Evolutionary conservation across 2,888 invertebrate species (phyloP).

Genomic region (Meiosimyza platycephala): DNA sequence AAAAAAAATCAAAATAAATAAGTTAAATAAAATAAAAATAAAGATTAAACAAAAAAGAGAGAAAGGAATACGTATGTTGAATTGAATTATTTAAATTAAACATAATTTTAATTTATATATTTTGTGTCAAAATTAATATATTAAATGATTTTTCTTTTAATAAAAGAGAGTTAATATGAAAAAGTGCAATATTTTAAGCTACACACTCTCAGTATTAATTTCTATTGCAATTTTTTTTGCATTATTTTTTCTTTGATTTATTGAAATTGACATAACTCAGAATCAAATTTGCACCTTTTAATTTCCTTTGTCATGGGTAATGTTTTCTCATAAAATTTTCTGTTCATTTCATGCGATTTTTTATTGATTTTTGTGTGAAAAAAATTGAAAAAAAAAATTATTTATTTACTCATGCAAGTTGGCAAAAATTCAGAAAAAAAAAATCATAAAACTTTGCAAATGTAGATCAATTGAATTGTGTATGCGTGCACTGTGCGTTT

Average conservation of each 20-base stretch:
- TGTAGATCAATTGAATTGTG: slow-evolving; percentile 11
- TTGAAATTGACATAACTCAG: slow-evolving; percentile 24
- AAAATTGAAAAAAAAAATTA: neutral
- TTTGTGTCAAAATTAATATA: neutral
- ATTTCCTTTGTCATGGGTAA: neutral
- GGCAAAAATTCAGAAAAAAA: too few relatives aligned
- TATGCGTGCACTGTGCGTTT: neutral
- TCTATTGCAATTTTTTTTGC: neutral
- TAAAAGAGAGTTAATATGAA: too few relatives aligned
- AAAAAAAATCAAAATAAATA: slow-evolving; percentile 36
- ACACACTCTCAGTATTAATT: too few relatives aligned
- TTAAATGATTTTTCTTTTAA: neutral
- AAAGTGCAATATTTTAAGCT: too few relatives aligned
- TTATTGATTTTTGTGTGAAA: slow-evolving; percentile 7
- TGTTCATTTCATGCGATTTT: too few relatives aligned
- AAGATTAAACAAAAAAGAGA: slow-evolving; percentile 24
- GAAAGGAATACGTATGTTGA: slow-evolving; percentile 3
- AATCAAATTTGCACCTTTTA: slow-evolving; percentile 26
- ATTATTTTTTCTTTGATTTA: neutral
- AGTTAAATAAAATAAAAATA: slow-evolving; percentile 33
- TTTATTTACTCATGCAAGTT: too few relatives aligned
- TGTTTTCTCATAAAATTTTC: neutral
- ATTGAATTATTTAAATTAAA: slow-evolving; percentile 12
- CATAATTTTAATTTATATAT: neutral
- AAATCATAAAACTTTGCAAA: neutral